Percentiles rank a stretch among this genome's conserved stretches.
Conservation (phyloP, 1,140 invertebrate genomes). For the Drosophila littoralis region DNA sequence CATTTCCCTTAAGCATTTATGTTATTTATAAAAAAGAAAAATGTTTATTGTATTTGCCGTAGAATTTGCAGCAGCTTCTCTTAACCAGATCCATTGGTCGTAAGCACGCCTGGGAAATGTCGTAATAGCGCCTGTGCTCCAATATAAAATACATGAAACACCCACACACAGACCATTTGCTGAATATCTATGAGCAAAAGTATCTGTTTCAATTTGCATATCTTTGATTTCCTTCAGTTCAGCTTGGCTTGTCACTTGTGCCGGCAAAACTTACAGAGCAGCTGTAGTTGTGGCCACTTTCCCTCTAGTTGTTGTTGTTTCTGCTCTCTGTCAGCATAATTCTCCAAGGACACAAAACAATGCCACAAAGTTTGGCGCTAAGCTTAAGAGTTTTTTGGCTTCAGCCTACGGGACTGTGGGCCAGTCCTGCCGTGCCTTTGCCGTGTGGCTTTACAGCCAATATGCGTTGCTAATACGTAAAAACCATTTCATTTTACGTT, state of each 20-base stretch:
- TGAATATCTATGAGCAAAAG: conserved; percentile 38
- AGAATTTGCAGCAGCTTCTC: conserved; percentile 19
- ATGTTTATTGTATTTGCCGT: conserved; percentile 53
- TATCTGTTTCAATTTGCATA: conserved; percentile 83
- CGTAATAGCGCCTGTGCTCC: conserved; percentile 62
- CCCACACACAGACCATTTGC: conserved; percentile 1
- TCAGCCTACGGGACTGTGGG: conserved; percentile 24
- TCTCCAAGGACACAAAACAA: conserved; percentile 74
- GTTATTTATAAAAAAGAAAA: conserved; percentile 74
- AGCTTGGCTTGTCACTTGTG: conserved; percentile 14
- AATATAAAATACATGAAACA: conserved; percentile 65
- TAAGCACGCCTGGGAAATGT: conserved; percentile 67
- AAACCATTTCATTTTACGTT: conserved; percentile 80
- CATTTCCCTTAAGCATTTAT: conserved; percentile 76
- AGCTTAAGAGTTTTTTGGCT: conserved; percentile 55
- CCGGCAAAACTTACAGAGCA: conserved; percentile 32
- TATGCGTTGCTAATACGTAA: conserved; percentile 72
- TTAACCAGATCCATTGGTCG: conserved; percentile 22
- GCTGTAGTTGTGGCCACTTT: conserved; percentile 41
- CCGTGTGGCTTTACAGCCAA: conserved; percentile 66
- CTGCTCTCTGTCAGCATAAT: conserved; percentile 55
- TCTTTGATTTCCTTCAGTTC: conserved; percentile 72
- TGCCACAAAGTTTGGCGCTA: conserved; percentile 62
- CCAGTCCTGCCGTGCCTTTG: not conserved
- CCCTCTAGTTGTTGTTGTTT: conserved; percentile 11